Base-by-base conservation (phyloP, 2,888 invertebrate species). In the Euphydryas editha region DNA sequence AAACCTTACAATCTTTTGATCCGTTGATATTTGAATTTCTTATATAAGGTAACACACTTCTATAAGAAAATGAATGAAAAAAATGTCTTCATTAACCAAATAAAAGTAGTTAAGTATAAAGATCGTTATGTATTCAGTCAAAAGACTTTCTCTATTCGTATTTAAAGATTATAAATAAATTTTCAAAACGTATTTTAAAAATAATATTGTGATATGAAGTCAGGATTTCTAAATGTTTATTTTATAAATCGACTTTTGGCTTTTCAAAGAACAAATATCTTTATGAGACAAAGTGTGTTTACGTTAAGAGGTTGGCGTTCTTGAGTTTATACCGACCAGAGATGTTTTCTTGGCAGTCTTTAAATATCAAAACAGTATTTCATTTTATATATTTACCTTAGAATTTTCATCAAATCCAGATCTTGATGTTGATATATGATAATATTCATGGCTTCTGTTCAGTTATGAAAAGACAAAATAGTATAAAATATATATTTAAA, bases 201-300 rank as follows among this genome's bases (percentile, higher is more conserved):
- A 44, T 51, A n/a, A 51, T 7, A 30, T 30, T n/a, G 13, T 21
- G 24, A 15, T 51, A 24, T 51, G 8, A 47, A 24, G 21, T 13
- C 49, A 10, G n/a, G 30, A 36, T 36, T 24, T 30, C 11, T 36
- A 51, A 54, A 54, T 54, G 44, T 59, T 63, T 44, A 57, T 47
- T 39, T 36, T 55, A 54, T 46, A 39, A 67, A 47, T 37, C 47
- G 30, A 55, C 49, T 56, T 62, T 49, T 59, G 59, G 59, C 42
- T 57, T 42, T 42, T 55, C 30, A 62, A 62, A 62, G 59, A 49
- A 59, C 39, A 55, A 47, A 58, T 67, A 57, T 51, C 37, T 66
- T 62, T 62, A 62, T 62, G 59, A 39, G 51, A 59, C 49, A 49
- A 63, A 67, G 59, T 59, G 46, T 67, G 55, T 67, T 67, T 62